phyloP scores from a whole-genome alignment of 2,888 invertebrate species.

The Agrotis clavis region DNA sequence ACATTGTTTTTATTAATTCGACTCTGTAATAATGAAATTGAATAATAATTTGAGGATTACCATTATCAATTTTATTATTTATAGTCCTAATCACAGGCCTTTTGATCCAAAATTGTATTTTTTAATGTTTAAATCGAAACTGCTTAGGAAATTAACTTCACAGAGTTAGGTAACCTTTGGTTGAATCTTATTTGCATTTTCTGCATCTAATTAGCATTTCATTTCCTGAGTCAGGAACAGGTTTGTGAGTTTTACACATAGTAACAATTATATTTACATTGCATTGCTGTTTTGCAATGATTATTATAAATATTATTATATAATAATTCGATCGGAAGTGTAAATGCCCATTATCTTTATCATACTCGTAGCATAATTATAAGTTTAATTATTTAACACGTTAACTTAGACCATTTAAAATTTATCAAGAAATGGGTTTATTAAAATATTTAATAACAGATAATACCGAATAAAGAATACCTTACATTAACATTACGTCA shows the following conservation, averaged over 20 bases:
- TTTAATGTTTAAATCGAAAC: conserved; percentile 39
- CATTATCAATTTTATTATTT: conserved; percentile 31
- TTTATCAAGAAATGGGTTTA: not conserved
- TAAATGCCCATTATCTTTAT: not conserved
- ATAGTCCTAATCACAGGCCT: not conserved
- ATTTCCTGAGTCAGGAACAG: conserved; percentile 26
- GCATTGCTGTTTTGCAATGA: not conserved
- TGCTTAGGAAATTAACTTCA: conserved; percentile 2
- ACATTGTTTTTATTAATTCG: conserved; percentile 57
- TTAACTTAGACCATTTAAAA: not conserved
- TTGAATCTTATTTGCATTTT: conserved; percentile 36
- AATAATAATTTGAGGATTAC: conserved; percentile 29
- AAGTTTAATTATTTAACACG: too few species aligned
- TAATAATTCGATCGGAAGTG: not conserved
- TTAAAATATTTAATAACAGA: not conserved
- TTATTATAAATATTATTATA: not conserved
- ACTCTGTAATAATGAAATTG: conserved; percentile 32
- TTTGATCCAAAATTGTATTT: conserved; percentile 7
- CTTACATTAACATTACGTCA: conserved; percentile 6
- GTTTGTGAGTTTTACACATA: conserved; percentile 11
- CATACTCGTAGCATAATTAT: too few species aligned
- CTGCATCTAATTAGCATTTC: conserved; percentile 37
- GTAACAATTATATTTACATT: not conserved
- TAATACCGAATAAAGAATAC: not conserved
- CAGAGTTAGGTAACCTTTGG: conserved; percentile 34